Conservation (phyloP, 2,888 invertebrate genomes). For the Pterobdella sp. region DNA sequence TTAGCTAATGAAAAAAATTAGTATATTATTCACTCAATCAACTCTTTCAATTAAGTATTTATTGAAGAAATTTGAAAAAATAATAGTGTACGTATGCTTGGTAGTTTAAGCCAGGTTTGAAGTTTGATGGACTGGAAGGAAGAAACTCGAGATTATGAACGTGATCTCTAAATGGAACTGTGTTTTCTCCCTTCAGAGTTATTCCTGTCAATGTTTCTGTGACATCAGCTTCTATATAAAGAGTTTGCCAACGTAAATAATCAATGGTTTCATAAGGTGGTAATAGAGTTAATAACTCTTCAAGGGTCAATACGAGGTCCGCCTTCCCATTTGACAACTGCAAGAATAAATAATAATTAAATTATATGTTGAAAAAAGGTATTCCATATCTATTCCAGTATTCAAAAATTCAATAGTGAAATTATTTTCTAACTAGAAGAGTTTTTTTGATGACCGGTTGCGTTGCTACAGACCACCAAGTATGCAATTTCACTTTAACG, state of each 20-base stretch:
- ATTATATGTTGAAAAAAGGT: no score
- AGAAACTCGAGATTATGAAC: neutral
- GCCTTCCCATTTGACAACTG: constrained; percentile 28
- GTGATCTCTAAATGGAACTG: neutral
- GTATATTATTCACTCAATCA: no score
- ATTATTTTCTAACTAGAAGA: no score
- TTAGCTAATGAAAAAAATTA: neutral
- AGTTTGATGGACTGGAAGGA: neutral
- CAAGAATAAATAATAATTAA: no score
- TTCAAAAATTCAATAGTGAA: no score
- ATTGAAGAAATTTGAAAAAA: no score
- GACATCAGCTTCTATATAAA: constrained; percentile 15
- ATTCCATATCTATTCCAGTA: no score
- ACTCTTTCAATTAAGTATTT: no score
- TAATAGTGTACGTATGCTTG: constrained; percentile 8
- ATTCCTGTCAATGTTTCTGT: constrained; percentile 28
- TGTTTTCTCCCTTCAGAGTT: neutral
- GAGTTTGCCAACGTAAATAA: neutral
- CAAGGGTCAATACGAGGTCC: constrained; percentile 10
- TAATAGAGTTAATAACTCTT: neutral
- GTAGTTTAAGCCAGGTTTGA: neutral
- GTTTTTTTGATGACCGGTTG: no score
- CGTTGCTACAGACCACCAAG: no score
- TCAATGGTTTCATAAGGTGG: neutral
- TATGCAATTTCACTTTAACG: no score